Evolutionary conservation across 2,797 vertebrate genomes (phyloP), one percentile per base, ranked within the genome.

Genomic region (Phaenicophaeus curvirostris): DNA sequence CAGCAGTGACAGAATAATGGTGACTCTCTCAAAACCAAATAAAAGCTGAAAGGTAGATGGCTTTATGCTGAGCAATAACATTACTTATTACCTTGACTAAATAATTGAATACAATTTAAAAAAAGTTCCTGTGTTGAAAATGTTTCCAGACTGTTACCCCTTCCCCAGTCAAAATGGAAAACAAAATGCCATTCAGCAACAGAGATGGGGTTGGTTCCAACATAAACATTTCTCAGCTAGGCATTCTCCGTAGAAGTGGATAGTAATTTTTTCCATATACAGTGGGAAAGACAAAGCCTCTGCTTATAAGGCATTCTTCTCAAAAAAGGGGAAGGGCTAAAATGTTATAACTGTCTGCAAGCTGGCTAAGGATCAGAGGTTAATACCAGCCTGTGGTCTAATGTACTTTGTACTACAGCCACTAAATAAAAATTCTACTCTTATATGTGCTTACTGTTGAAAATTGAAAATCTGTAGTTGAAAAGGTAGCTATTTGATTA

Each of bases 261-360:
- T 50, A 94, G 96, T 97, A 96, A 97, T 96, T 98, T 98, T 98
- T 98, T 98, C 98, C 98, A 97, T 98, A 97, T 97, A 97, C 97
- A 98, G 97, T 96, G 96, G 94, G 96, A 97, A 96, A 97, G 96
- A 97, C 97, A 98, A 97, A 97, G 91, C 95, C 96, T 97, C 96
- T 95, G 92, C 97, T 98, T 98, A 97, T 98, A 98, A 98, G 96
- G 97, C 96, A 82, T 96, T 97, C 97, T 96, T 67, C 62, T 92
- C 71, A 35, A 23, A 92, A 80, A 95, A 58, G 33, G 41, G 65
- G 82, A 30, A 63, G 63, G 89, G 53, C 77, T 89, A 50, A 82
- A 83, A 39, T 46, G n/a, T 85, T 89, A 72, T 84, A 85, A 50
- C 63, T 82, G 59, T 77, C 80, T 94, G 74, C 42, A 87, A 58